Conservation (phyloP, 2,888 invertebrate species). For the Parnassius orleans region DNA sequence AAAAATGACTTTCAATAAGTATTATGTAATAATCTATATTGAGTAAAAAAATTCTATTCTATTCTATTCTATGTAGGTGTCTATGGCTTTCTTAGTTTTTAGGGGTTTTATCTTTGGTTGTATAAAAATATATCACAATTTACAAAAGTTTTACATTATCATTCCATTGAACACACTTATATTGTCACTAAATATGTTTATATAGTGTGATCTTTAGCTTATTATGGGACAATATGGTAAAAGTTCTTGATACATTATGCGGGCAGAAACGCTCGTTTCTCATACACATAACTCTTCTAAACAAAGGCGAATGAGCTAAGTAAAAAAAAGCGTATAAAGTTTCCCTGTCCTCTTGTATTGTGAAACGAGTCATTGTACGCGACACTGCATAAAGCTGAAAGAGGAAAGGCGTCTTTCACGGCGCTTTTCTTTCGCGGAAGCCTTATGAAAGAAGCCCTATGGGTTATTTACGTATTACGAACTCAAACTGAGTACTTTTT, state of each 20-base stretch:
- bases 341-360: conserved; percentile 61
- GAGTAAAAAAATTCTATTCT: too few relatives aligned
- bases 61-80: too few relatives aligned
- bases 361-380: conserved; percentile 50
- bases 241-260: conserved; percentile 52
- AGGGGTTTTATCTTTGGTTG: too few relatives aligned
- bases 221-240: conserved; percentile 48
- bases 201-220: conserved; percentile 36
- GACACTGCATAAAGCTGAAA: conserved; percentile 41
- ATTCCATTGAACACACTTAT: too few relatives aligned
- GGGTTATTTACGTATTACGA: conserved; percentile 21
- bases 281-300: conserved; percentile 41
- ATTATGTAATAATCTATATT: too few relatives aligned
- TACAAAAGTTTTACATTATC: too few relatives aligned
- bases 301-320: conserved; percentile 48
- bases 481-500: neutral
- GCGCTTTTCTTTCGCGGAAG: conserved; percentile 41
- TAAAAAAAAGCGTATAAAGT: conserved; percentile 57
- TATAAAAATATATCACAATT: too few relatives aligned
- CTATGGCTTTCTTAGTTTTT: too few relatives aligned
- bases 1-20: too few relatives aligned
- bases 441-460: conserved; percentile 26
- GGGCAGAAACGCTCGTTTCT: conserved; percentile 45
- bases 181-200: too few relatives aligned
- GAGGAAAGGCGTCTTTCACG: conserved; percentile 47